A percentile compares a stretch with the other conserved stretches of the same genome.
phyloP scores from a whole-genome alignment of 2,888 invertebrate genomes.

The Gibbula magus region DNA sequence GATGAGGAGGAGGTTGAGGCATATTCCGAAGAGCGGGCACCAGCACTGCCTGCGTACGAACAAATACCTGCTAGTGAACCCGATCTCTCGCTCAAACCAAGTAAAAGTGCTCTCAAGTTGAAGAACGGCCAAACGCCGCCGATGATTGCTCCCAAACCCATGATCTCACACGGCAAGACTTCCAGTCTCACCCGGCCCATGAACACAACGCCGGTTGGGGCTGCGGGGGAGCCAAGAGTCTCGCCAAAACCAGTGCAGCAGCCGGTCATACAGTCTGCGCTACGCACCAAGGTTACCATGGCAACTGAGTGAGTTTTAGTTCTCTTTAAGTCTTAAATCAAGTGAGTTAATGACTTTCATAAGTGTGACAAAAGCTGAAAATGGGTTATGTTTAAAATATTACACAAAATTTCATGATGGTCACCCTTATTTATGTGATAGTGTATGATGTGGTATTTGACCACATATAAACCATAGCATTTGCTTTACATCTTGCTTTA shows the following conservation, averaged over 20 bases:
- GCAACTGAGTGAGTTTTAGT: slow-evolving; percentile 33
- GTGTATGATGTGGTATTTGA: too few relatives aligned
- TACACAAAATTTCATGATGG: too few relatives aligned
- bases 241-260: slow-evolving; percentile 4
- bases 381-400: too few relatives aligned
- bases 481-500: too few relatives aligned
- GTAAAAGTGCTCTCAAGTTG: slow-evolving; percentile 75
- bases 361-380: too few relatives aligned
- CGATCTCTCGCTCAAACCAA: slow-evolving; percentile 73
- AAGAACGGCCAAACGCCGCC: slow-evolving; percentile 27
- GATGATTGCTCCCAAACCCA: slow-evolving; percentile 24
- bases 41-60: slow-evolving; percentile 53
- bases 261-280: neutral
- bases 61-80: slow-evolving; percentile 74
- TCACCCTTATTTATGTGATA: too few relatives aligned
- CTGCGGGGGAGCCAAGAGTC: neutral
- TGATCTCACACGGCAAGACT: slow-evolving; percentile 3
- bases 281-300: neutral
- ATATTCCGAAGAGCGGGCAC: slow-evolving; percentile 34
- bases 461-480: too few relatives aligned
- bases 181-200: slow-evolving; percentile 23
- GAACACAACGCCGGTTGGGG: neutral
- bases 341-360: too few relatives aligned
- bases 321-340: too few relatives aligned
- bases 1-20: slow-evolving; percentile 34